Conservation (phyloP, 1,140 invertebrate genomes). For the Anoplolepis gracilipes region DNA sequence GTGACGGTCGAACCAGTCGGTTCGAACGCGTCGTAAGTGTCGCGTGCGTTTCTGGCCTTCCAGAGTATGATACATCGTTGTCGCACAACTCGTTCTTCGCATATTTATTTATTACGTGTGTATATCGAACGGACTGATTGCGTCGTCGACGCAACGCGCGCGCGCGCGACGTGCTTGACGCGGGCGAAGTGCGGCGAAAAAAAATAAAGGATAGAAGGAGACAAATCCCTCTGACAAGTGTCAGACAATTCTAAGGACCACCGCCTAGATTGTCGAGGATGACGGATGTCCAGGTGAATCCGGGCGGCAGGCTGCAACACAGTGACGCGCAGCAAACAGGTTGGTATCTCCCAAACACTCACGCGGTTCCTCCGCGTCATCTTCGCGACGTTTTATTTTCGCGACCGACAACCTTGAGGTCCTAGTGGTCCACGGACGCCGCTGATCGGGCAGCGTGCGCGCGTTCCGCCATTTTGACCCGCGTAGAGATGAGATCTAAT, state of each 20-base stretch:
- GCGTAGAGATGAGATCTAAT: neutral
- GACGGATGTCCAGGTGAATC: constrained; percentile 86
- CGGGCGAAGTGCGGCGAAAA: too few species aligned
- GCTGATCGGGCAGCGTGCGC: neutral
- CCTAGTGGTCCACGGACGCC: constrained; percentile 9
- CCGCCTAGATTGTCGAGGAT: constrained; percentile 73
- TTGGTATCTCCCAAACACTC: constrained; percentile 61
- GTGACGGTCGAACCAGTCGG: constrained; percentile 74
- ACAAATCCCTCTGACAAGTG: constrained; percentile 5
- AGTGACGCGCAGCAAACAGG: constrained; percentile 79
- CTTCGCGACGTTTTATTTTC: constrained; percentile 39
- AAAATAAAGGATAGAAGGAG: neutral
- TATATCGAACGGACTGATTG: neutral
- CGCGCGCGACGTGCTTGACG: constrained; percentile 70
- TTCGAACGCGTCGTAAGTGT: constrained; percentile 81
- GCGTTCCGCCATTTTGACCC: constrained; percentile 66
- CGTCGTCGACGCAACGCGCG: constrained; percentile 53
- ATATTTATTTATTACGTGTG: neutral
- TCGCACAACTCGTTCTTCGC: neutral
- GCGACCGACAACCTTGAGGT: constrained; percentile 19
- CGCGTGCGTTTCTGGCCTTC: constrained; percentile 66
- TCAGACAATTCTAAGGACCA: neutral
- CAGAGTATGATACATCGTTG: neutral
- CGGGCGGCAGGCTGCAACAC: constrained; percentile 82
- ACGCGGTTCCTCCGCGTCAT: neutral